phyloP scores from a whole-genome alignment of 2,797 vertebrate species.

The Macrochelys suwanniensis region DNA sequence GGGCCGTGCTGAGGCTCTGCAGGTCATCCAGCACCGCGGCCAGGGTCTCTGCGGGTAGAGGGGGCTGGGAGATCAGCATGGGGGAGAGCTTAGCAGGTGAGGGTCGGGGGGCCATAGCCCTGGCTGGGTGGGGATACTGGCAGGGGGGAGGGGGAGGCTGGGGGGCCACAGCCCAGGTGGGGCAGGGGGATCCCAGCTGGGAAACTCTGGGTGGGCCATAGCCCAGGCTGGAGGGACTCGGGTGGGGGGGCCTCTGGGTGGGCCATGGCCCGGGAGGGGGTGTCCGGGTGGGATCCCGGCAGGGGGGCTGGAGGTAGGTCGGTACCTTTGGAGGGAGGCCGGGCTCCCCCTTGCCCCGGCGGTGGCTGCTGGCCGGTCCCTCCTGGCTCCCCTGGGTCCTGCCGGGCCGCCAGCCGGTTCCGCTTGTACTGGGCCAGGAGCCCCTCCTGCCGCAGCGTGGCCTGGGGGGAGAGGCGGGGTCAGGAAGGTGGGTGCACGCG shows the following conservation, averaged over 20 bases:
- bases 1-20: conserved; percentile 85
- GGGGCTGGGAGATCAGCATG: conserved; percentile 3
- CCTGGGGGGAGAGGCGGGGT: conserved; percentile 74
- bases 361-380: background rate
- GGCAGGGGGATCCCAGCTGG: no score
- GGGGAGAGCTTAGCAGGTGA: background rate
- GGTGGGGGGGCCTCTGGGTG: no score
- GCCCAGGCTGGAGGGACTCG: background rate
- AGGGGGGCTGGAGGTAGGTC: background rate
- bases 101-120: no score
- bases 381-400: background rate
- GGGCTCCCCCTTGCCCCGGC: background rate
- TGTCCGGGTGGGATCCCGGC: no score
- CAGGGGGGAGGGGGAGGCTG: no score
- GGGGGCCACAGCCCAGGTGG: no score
- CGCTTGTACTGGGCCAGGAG: conserved; percentile 78
- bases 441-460: conserved; percentile 81
- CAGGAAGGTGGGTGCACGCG: background rate
- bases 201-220: no score
- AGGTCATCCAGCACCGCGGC: conserved; percentile 86
- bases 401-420: conserved; percentile 70
- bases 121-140: no score
- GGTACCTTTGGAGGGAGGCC: conserved; percentile 9
- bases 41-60: conserved; percentile 78
- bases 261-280: no score